Evolutionary conservation across 2,797 vertebrate genomes (phyloP), one percentile per base, ranked within the genome.

Genomic region (Oreonectes daqikongensis): DNA sequence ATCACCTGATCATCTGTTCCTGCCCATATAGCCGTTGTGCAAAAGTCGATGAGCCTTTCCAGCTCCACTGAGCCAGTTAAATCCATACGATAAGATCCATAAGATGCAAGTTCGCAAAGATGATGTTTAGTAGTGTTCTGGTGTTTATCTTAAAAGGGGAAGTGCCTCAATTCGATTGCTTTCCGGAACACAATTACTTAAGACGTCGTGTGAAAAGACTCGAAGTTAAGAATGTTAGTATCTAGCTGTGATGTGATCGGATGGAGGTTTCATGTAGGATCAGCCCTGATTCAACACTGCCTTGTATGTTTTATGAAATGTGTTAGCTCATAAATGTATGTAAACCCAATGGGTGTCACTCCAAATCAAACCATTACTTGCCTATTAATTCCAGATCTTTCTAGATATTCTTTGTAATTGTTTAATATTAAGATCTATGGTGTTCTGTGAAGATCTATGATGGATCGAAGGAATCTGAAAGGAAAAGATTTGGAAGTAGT

Each of bases 1-100:
- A 71, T 46, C 38, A 12, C 18, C 28, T 4, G 38, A 55, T 71
- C 68, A 55, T 46, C 76, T 78, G 77, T 72, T 78, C 69, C 77
- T 79, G 77, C 77, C 52, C 53, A 11, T 79, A 40, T 57, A 40
- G 52, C 22, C 26, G 0, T 32, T 44, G 63, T 66, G 63, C 63
- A 4, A 53, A 75, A 67, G 38, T 35, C 63, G 46, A 5, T 20
- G 52, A 75, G 73, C 64, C 64, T 15, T 55, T 59, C 48, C 44
- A 60, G 28, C 74, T 69, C 53, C 66, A 50, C 66, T 69, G 53
- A 69, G 74, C 74, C 74, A 77, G 28, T 60, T 60, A 46, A 28
- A 48, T 69, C 15, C 0, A 17, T 22, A 57, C 3, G 12, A n/a
- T 6, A 32, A 32, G 6, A 32, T 3, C 3, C 28, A 15, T 22